phyloP scores from a whole-genome alignment of 2,888 invertebrate genomes.

The Torymus auratus region DNA sequence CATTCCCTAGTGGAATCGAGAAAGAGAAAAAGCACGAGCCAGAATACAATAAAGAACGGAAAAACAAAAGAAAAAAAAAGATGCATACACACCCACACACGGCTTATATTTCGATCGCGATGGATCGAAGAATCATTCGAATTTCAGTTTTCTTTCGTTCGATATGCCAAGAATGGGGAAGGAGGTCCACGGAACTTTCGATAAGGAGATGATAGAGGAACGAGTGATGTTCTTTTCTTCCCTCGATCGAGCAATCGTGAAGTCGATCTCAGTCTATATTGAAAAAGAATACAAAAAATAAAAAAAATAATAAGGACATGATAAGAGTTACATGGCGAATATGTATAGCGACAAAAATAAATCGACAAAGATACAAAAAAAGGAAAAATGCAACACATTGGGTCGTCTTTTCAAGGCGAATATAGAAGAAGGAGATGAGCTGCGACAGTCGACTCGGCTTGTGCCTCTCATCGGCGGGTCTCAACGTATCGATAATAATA shows the following conservation, averaged over 20 bases:
- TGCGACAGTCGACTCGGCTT: slow-evolving; percentile 22
- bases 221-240: slow-evolving; percentile 27
- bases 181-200: slow-evolving; percentile 15
- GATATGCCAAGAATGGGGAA: no score
- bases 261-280: slow-evolving; percentile 55
- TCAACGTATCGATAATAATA: slow-evolving; percentile 21
- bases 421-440: not conserved
- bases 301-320: not conserved
- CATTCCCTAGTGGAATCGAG: not conserved
- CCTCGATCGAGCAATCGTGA: slow-evolving; percentile 49
- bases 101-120: not conserved
- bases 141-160: slow-evolving; percentile 26
- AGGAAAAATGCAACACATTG: not conserved
- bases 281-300: slow-evolving; percentile 10
- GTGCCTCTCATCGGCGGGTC: not conserved
- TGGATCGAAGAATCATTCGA: slow-evolving; percentile 35
- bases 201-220: not conserved
- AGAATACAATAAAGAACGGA: slow-evolving; percentile 17
- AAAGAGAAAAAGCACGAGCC: not conserved
- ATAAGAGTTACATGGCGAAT: not conserved
- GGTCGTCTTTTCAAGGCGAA: slow-evolving; percentile 23
- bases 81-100: no score
- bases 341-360: no score
- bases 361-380: slow-evolving; percentile 4
- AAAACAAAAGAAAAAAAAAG: not conserved